Conservation (phyloP, 2,797 vertebrate genomes). For the Prionace glauca region DNA sequence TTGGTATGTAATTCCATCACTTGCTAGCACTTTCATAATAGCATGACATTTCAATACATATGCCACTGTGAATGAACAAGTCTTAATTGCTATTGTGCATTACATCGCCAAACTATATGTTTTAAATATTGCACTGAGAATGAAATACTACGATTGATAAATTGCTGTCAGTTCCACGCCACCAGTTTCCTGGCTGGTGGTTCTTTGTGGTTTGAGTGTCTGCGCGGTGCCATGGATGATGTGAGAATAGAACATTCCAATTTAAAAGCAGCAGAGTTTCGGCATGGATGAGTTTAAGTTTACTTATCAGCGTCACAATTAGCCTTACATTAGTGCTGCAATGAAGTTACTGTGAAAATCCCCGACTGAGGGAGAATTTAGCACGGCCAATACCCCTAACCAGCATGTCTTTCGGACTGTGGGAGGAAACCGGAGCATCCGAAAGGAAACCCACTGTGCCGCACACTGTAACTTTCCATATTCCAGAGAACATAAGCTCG, state of each 20-base stretch:
- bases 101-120: not conserved
- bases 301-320: too few species aligned
- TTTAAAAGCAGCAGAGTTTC: too few species aligned
- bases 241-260: not conserved
- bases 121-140: not conserved
- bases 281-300: too few species aligned
- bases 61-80: not conserved
- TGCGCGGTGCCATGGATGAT: not conserved
- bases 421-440: too few species aligned
- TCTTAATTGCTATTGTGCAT: not conserved
- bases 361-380: too few species aligned
- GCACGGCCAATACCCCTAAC: too few species aligned
- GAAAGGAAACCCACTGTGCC: too few species aligned
- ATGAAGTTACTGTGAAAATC: too few species aligned
- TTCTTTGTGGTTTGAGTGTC: not conserved
- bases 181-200: not conserved
- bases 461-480: too few species aligned
- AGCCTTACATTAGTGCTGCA: too few species aligned
- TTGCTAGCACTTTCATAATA: not conserved
- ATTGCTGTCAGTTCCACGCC: not conserved
- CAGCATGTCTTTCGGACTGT: too few species aligned
- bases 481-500: too few species aligned
- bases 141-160: not conserved
- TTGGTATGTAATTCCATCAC: not conserved
- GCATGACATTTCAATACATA: not conserved